Conservation (phyloP, 2,797 vertebrate species). For the Brachyrhaphis roseni region DNA sequence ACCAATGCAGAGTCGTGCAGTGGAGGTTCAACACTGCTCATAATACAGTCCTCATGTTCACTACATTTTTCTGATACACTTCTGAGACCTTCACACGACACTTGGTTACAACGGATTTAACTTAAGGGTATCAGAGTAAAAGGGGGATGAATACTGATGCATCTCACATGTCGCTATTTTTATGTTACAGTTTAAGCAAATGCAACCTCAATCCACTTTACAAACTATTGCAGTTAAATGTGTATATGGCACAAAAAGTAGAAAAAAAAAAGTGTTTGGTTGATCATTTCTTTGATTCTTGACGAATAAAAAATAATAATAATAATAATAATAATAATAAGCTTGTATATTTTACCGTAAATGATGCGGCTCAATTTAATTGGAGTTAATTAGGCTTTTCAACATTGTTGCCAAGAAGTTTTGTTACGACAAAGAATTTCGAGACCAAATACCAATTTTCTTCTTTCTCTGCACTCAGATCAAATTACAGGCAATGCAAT, state of each 20-base stretch:
- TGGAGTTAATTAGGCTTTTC: neutral
- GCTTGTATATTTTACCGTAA: neutral
- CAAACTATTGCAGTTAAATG: too few species aligned
- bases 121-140: neutral
- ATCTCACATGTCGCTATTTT: neutral
- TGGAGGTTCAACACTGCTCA: neutral
- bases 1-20: neutral
- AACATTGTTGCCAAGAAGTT: neutral
- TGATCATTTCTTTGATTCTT: neutral
- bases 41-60: neutral
- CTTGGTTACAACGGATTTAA: neutral
- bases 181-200: neutral
- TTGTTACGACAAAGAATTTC: neutral
- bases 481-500: neutral
- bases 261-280: neutral
- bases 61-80: neutral
- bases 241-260: neutral
- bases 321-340: neutral
- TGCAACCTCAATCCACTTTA: neutral
- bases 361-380: neutral
- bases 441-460: neutral
- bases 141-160: neutral
- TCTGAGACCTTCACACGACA: neutral
- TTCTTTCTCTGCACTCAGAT: neutral
- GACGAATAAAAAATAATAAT: neutral